These are phyloP conservation scores for Sebastolobus altivelis DNA, from an alignment of 2,797 vertebrate species.

Conservation along the genomic window DNA sequence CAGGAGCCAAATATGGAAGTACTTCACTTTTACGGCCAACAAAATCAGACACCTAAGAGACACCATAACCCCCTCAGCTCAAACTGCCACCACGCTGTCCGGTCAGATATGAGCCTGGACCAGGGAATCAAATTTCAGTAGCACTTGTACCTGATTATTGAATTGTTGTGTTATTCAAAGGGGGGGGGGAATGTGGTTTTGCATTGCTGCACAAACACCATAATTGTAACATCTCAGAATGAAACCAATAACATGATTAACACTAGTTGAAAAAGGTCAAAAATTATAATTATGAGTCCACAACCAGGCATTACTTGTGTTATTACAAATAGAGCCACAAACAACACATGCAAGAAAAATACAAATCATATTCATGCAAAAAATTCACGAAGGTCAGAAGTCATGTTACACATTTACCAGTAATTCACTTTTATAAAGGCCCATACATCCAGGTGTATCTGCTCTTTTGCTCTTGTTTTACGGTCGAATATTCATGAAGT, in stretches of 20 bases:
- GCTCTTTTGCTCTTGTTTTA: constrained; percentile 17
- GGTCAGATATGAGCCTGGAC: constrained; percentile 11
- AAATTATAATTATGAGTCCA: background rate
- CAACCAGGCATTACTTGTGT: background rate
- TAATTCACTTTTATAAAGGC: background rate
- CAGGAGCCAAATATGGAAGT: constrained; percentile 51
- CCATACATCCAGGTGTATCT: constrained; percentile 14
- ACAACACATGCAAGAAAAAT: background rate
- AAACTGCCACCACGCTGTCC: constrained; percentile 11
- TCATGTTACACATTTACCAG: background rate
- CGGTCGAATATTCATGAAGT: constrained; percentile 46
- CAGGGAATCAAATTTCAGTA: background rate
- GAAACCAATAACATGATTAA: background rate
- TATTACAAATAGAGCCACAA: background rate
- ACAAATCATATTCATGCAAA: background rate
- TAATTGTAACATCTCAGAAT: background rate
- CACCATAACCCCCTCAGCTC: constrained; percentile 3
- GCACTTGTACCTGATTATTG: background rate
- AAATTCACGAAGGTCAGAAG: background rate
- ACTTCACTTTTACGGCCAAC: constrained; percentile 46
- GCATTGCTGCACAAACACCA: background rate
- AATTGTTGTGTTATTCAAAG: background rate
- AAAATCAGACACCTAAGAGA: constrained; percentile 50
- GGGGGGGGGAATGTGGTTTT: background rate
- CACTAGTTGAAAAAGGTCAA: background rate